Conservation (phyloP, 2,797 vertebrate genomes). For the Avahi laniger region DNA sequence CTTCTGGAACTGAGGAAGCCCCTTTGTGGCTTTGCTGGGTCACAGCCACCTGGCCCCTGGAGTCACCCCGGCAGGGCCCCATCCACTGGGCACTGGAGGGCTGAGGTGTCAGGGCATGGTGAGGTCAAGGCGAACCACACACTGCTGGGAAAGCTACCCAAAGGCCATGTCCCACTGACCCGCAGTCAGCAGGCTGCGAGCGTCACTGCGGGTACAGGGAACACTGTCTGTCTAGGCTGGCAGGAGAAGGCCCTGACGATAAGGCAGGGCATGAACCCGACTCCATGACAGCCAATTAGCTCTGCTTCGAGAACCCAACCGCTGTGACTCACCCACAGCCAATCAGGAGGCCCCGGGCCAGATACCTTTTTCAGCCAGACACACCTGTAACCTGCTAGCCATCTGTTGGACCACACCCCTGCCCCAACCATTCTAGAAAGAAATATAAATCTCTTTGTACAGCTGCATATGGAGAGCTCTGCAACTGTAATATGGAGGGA, state of each 20-base stretch:
- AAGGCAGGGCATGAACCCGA: slow-evolving; percentile 56
- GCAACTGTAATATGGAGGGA: background rate
- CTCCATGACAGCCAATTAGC: slow-evolving; percentile 56
- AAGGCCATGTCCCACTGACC: slow-evolving; percentile 69
- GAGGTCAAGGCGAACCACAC: background rate
- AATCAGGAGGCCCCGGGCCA: slow-evolving; percentile 1
- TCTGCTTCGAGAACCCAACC: slow-evolving; percentile 4
- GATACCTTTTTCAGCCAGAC: slow-evolving; percentile 34
- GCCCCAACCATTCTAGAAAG: background rate
- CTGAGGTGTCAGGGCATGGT: background rate
- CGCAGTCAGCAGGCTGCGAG: slow-evolving; percentile 4
- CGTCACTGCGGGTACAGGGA: background rate
- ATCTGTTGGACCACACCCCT: slow-evolving; percentile 62
- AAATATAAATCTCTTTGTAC: background rate
- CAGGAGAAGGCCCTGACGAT: slow-evolving; percentile 64
- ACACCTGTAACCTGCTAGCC: slow-evolving; percentile 60
- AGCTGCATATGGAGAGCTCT: background rate
- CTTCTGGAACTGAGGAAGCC: background rate
- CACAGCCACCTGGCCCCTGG: background rate
- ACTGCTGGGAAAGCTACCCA: slow-evolving; percentile 7
- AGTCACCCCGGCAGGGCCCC: rapidly evolving
- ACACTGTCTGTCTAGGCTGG: slow-evolving; percentile 54
- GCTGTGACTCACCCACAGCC: slow-evolving; percentile 60
- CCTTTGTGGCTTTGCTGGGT: background rate
- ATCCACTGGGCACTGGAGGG: rapidly evolving